Percentiles rank a stretch among this genome's conserved stretches.
Conservation (phyloP, 1,140 invertebrate genomes). For the Chelonus insularis region DNA sequence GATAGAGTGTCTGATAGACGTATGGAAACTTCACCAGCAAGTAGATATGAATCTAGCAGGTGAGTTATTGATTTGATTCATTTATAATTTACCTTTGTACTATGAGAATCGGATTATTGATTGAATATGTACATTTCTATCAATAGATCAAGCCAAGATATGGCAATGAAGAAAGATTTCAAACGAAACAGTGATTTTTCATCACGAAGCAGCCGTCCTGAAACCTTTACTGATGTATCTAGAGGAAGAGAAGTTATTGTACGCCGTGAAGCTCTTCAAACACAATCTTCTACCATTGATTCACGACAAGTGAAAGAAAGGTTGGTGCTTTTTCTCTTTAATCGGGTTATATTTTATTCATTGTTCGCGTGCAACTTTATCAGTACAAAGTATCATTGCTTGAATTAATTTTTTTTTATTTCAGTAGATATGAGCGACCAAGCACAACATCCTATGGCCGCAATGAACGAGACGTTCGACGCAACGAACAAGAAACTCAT, state of each 20-base stretch:
- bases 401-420: constrained; percentile 22
- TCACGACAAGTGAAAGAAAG: constrained; percentile 56
- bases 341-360: no score
- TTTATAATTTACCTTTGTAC: constrained; percentile 6
- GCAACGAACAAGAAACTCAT: constrained; percentile 52
- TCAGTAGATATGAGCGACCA: constrained; percentile 50
- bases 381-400: no score
- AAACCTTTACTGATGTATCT: constrained; percentile 51
- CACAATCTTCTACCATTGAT: constrained; percentile 49
- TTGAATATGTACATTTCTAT: not conserved
- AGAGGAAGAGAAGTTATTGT: constrained; percentile 54
- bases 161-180: constrained; percentile 53
- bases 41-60: constrained; percentile 53
- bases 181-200: constrained; percentile 52
- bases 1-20: constrained; percentile 53
- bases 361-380: no score
- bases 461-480: constrained; percentile 51
- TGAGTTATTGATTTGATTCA: constrained; percentile 16
- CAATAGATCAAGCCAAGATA: constrained; percentile 49
- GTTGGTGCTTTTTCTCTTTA: no score
- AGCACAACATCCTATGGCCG: constrained; percentile 46
- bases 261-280: constrained; percentile 47
- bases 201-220: constrained; percentile 50
- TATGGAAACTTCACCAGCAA: constrained; percentile 46
- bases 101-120: constrained; percentile 13